Evolutionary conservation across 2,888 invertebrate genomes (phyloP), one percentile per base, ranked within the genome.

Genomic region (Drosophila conformis): DNA sequence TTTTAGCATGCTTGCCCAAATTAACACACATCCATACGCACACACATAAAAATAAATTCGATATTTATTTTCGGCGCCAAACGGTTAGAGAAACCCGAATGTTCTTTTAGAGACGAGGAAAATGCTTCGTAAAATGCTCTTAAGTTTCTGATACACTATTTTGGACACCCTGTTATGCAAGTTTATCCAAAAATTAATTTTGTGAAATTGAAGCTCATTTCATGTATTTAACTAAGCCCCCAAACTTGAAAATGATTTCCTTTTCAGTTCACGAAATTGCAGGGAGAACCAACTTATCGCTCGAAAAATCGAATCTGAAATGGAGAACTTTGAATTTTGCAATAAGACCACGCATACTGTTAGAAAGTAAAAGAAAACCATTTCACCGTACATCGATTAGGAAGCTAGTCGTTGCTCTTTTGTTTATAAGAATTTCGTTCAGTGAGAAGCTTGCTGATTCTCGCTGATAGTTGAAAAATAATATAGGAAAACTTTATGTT

Each of bases 51-150:
- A 51, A 52, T 8, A 51, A 60, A 69, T 64, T 61, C 76, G 61
- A 64, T 64, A 64, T 76, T 53, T 76, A 76, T 46, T 53, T 53
- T 76, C 53, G 52, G 63, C 40, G 62, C 53, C 38, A 51, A 42
- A 31, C 21, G 38, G n/a, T n/a, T 31, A 25, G 49, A 31, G n/a
- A 53, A 63, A 35, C 3, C 52, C 49, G 25, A 58, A 52, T 25
- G 53, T 25, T 70, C 38, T n/a, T 21, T 35, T 49, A 64, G 59
- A 66, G 21, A 57, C 51, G 57, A 63, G 57, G 36, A 27, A n/a
- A 35, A 46, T 46, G 15, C 11, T 25, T 59, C 27, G n/a, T n/a
- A 42, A 35, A 57, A 49, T 52, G 10, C 27, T 57, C 40, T 42
- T 61, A 8, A 10, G 33, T 40, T 56, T 42, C 27, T 15, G 1